These are phyloP conservation scores for honey bee (Apis mellifera) DNA, from an alignment of 1,140 invertebrate genomes.

Conservation along the genomic window Amel_HAv3.1 CM009932.2:11583501-11584000, in stretches of 20 bases:
- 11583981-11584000: conserved; percentile 85
- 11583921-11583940: conserved; percentile 31
- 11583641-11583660: too few species aligned
- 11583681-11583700: background rate
- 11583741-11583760: conserved; percentile 82
- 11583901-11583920: conserved; percentile 81
- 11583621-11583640: background rate
- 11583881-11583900: conserved; percentile 91
- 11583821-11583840: conserved; percentile 99
- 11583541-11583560: conserved; percentile 6
- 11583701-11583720: background rate
- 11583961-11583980: conserved; percentile 79
- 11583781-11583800: conserved; percentile 94
- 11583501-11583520: background rate
- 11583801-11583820: conserved; percentile 96
- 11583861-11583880: conserved; percentile 93
- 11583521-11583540: background rate
- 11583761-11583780: conserved; percentile 93
- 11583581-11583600: background rate
- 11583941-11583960: background rate
- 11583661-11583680: background rate
- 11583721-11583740: conserved; percentile 59
- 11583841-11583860: conserved; percentile 94
- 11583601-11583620: background rate
- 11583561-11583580: background rate